Conservation (phyloP, 2,797 vertebrate genomes). For the Sebastiscus albofasciatus region DNA sequence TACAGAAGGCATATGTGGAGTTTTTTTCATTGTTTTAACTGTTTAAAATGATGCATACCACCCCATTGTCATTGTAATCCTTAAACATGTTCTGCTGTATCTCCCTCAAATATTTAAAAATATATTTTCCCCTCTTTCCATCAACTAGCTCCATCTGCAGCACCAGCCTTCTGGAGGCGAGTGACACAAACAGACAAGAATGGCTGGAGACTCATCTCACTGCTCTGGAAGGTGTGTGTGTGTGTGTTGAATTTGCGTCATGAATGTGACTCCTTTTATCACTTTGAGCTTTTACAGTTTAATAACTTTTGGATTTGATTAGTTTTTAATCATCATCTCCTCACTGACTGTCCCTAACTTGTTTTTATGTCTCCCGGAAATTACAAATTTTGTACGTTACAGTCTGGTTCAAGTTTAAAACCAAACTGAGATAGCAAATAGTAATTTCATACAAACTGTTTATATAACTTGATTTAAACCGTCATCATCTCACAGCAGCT, state of each 20-base stretch:
- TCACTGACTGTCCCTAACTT: not conserved
- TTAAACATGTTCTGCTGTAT: not conserved
- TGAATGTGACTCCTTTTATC: not conserved
- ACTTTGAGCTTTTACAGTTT: constrained; percentile 5
- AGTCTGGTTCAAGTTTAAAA: not conserved
- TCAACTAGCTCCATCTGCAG: constrained; percentile 71
- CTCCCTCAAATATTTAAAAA: not conserved
- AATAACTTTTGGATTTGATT: constrained; percentile 42
- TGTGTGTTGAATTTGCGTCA: not conserved
- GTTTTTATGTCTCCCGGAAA: constrained; percentile 28
- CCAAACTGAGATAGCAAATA: not conserved
- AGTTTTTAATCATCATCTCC: constrained; percentile 41
- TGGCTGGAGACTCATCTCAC: constrained; percentile 47
- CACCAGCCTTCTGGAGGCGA: constrained; percentile 75
- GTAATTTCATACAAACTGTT: not conserved
- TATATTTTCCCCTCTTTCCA: not conserved
- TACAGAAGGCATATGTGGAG: not conserved
- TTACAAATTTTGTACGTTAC: not conserved
- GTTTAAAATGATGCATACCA: not conserved
- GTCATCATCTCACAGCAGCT: not conserved
- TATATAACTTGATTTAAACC: not conserved
- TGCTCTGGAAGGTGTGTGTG: constrained; percentile 80
- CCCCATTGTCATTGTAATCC: not conserved
- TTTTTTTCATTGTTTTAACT: not conserved
- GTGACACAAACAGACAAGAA: constrained; percentile 18